Evolutionary conservation across 1,140 invertebrate genomes (phyloP), one percentile per base, ranked within the genome.

Genomic region (Megalonaias nervosa): DNA sequence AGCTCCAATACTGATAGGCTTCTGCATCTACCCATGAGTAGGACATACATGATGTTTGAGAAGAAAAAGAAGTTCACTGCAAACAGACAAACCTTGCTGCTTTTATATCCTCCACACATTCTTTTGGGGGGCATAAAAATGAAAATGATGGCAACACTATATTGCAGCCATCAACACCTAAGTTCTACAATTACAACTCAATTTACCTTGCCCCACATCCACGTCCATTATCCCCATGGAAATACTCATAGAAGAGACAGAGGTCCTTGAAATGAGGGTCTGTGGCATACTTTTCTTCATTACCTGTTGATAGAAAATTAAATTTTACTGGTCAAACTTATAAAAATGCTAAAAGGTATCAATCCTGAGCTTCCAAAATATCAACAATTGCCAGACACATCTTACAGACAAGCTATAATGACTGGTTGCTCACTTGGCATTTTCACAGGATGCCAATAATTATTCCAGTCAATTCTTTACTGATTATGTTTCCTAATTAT

Each of bases 241-340:
- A 89, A 78, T 79, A 89, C 77, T 89, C 88, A 76, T 89, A 85
- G 68, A 86, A 91, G 56, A 90, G 81, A 56, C 89, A 64, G 71
- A 91, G 75, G 72, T 90, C 83, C 58, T 84, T 81, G 77, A 86
- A 91, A 61, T 88, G 38, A 17, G 90, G 89, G 70, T 91, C 89
- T 19, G 84, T 84, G 6, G 85, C 83, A 84, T 91, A 91, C 23
- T 82, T 77, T 17, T 83, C 77, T 56, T 77, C 79, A 19, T 81
- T 61, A 65, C 88, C 89, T 90, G 75, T 26, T 74, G 23, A 38
- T 19, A 72, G 19, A 74, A 69, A 74, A 61, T 67, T 3, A 71
- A 12, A 64, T 67, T 66, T 65, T 48, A 12, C 23, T 67, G 5
- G 31, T 23, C 38, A 17, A 72, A 75, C 3, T 21, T 66, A 19